Evolutionary conservation across 2,888 invertebrate genomes (phyloP).

Genomic region (Tenthredo distinguenda): DNA sequence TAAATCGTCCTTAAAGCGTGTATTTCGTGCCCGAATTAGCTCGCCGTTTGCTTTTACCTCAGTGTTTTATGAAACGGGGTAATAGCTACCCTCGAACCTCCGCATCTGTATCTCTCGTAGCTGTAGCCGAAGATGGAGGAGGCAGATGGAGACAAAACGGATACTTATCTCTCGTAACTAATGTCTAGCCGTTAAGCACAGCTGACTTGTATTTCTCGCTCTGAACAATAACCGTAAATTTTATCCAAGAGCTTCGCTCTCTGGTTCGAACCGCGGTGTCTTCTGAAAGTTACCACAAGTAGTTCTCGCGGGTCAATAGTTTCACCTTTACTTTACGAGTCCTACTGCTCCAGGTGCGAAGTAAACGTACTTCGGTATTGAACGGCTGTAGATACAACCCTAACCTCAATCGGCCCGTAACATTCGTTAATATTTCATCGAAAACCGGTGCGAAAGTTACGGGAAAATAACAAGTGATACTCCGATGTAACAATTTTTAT

Average conservation of each 20-base stretch:
- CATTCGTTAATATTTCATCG: neutral
- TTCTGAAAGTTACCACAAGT: neutral
- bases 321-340: neutral
- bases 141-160: constrained; percentile 46
- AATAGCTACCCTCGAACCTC: neutral
- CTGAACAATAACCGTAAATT: constrained; percentile 51
- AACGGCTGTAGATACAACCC: neutral
- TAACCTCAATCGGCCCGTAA: neutral
- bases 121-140: constrained; percentile 3
- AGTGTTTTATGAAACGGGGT: neutral
- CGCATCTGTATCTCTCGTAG: neutral
- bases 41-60: neutral
- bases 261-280: constrained; percentile 1
- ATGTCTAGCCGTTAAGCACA: constrained; percentile 53
- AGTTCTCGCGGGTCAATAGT: constrained; percentile 9
- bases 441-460: neutral
- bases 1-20: too few species aligned
- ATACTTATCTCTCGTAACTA: constrained; percentile 49
- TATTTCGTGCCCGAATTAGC: neutral
- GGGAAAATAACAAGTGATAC: neutral
- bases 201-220: constrained; percentile 52
- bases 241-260: neutral
- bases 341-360: neutral
- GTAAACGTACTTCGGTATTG: neutral
- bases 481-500: neutral